Evolutionary conservation across 2,113 vertebrate species (phyloP).

Genomic region (Aspiorhynchus laticeps): DNA sequence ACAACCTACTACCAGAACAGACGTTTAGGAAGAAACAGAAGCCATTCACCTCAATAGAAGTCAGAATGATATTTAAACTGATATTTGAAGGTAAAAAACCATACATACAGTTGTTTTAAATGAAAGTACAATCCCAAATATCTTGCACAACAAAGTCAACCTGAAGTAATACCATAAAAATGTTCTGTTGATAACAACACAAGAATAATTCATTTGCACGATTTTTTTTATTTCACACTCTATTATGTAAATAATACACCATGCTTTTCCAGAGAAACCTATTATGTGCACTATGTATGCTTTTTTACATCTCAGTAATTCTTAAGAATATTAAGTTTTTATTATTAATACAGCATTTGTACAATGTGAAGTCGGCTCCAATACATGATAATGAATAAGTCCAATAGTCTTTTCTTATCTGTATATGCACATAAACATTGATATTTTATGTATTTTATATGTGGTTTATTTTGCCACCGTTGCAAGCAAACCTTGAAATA

Average conservation of each 20-base stretch:
- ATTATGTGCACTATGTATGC: background rate
- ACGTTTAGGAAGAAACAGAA: no score
- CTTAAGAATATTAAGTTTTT: background rate
- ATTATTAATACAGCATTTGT: background rate
- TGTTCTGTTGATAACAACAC: background rate
- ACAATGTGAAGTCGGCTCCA: background rate
- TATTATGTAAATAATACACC: background rate
- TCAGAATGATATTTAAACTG: no score
- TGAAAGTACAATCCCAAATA: background rate
- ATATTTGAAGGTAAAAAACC: background rate
- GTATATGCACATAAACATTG: background rate
- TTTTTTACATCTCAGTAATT: background rate
- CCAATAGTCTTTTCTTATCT: conserved; percentile 4
- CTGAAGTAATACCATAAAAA: background rate
- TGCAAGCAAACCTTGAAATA: background rate
- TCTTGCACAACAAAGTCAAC: background rate
- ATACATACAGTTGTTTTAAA: background rate
- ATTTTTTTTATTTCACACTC: no score
- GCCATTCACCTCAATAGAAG: no score
- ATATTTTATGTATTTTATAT: background rate
- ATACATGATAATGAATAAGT: conserved; percentile 10
- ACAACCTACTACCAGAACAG: no score
- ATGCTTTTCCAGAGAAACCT: background rate
- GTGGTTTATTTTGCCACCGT: background rate
- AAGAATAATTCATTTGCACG: background rate